Conservation (phyloP, 2,888 invertebrate species). For the Sialis fuliginosa region DNA sequence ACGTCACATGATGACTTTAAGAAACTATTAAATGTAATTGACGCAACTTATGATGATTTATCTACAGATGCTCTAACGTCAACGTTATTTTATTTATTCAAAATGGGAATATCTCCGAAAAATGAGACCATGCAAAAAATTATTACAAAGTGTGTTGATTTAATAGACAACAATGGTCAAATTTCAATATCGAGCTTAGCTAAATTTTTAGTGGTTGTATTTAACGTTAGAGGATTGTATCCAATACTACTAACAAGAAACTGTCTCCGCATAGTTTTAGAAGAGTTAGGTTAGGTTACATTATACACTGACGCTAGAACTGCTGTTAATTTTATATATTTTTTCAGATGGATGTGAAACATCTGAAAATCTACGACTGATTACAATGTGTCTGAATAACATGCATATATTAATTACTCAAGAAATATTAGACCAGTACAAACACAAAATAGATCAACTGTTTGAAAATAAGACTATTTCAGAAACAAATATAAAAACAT, state of each 20-base stretch:
- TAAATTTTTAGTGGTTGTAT: constrained; percentile 25
- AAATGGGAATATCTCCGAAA: constrained; percentile 24
- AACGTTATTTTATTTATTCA: constrained; percentile 27
- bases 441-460: constrained; percentile 19
- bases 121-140: constrained; percentile 21
- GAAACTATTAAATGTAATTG: constrained; percentile 17
- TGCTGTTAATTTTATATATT: constrained; percentile 5
- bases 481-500: constrained; percentile 12
- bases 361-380: constrained; percentile 23
- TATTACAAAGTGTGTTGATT: constrained; percentile 14
- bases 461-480: constrained; percentile 18
- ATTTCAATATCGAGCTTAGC: constrained; percentile 23
- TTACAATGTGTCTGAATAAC: constrained; percentile 29
- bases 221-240: constrained; percentile 22
- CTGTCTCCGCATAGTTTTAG: constrained; percentile 23
- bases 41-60: constrained; percentile 18
- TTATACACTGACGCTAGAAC: not conserved
- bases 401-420: constrained; percentile 22
- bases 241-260: constrained; percentile 22
- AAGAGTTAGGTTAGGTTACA: constrained; percentile 18
- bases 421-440: constrained; percentile 22
- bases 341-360: constrained; percentile 20
- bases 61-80: constrained; percentile 24
- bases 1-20: constrained; percentile 17
- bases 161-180: constrained; percentile 13